Base-by-base conservation (phyloP, 2,113 vertebrate genomes). In the Rattus rattus region DNA sequence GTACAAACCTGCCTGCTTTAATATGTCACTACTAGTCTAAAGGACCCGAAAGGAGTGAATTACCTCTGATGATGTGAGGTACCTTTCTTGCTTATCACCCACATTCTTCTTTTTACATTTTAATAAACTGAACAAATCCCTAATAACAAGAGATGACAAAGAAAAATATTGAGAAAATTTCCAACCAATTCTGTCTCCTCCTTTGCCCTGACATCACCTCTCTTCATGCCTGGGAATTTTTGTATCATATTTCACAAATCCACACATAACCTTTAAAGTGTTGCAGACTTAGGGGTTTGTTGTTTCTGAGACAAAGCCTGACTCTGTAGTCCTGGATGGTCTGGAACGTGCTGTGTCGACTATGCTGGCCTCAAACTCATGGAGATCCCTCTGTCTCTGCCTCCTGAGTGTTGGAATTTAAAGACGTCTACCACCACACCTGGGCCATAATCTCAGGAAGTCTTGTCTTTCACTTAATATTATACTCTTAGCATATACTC, bases 381-480 rank as follows among this genome's bases (percentile, higher is more conserved):
- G 47, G 73, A 75, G 73, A 75, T 47, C 39, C 20, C 52, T 16
- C 52, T 11, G 33, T n/a, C 56, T 81, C 77, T 81, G 77, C 8
- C 30, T 36, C 77, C 10, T n/a, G 30, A 10, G 26, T 77, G 24
- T 47, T 49, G 14, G 76, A 79, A 81, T 56, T 81, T 81, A 56
- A 81, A 56, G 30, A 9, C 56, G 77, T 56, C 77, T 19, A 36
- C 52, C 52, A 80, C 19, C 52, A 56, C 19, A 5, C 52, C 30
- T 36, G 17, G 77, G 19, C 8, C 33, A 56, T 22, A 81, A 33
- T 56, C 49, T 52, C 47, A 52, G 28, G 49, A 80, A 54, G 54
- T 22, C 52, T 86, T 59, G n/a, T 39, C 47, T 81, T 87, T 95
- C 54, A 86, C 30, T 86, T 86, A 56, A 67, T 86, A 54, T 90